Evolutionary conservation across 2,888 invertebrate genomes (phyloP), one percentile per base, ranked within the genome.

Genomic region (Mesoligia furuncula): DNA sequence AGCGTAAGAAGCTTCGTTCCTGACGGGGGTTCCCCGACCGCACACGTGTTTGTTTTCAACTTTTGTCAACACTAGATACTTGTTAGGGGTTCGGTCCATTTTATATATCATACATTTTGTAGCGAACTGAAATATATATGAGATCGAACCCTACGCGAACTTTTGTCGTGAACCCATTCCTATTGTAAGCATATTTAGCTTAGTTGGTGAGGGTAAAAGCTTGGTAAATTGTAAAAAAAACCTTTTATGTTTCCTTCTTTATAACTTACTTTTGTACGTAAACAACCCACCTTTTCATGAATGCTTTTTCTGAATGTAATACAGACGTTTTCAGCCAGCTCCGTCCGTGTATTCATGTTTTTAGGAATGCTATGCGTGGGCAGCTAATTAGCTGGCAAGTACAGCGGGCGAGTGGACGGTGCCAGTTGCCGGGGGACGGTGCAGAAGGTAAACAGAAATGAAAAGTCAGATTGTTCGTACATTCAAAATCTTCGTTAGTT

Each of bases 311-410:
- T 31, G 61, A 70, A 24, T 61, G 42, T 69, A 27, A 42, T 39
- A 74, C 62, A 68, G 68, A 71, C 36, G n/a, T 67, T 61, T 80
- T 73, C 3, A 69, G 51, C 42, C 51, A 8, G 64, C 27, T 67
- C 15, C 65, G 68, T 61, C n/a, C 36, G 67, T 13, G 73, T 73
- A 73, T 76, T 85, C 73, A 81, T 73, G 81, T 85, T 83, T 83
- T 83, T 85, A 81, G 85, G 73, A 45, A 70, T 80, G 45, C 59
- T 81, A 59, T 61, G 77, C 73, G 76, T 81, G 36, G 82, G 67
- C 36, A 68, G 77, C 77, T 83, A 85, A 81, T 83, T 83, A 83
- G 82, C 71, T 59, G 59, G 81, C 51, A 71, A 85, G 76, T 83
- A 73, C 54, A 48, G 70, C 24, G 73, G 36, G 64, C 39, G 75